Evolutionary conservation across 2,797 vertebrate species (phyloP).

Genomic region (Scyliorhinus canicula): DNA sequence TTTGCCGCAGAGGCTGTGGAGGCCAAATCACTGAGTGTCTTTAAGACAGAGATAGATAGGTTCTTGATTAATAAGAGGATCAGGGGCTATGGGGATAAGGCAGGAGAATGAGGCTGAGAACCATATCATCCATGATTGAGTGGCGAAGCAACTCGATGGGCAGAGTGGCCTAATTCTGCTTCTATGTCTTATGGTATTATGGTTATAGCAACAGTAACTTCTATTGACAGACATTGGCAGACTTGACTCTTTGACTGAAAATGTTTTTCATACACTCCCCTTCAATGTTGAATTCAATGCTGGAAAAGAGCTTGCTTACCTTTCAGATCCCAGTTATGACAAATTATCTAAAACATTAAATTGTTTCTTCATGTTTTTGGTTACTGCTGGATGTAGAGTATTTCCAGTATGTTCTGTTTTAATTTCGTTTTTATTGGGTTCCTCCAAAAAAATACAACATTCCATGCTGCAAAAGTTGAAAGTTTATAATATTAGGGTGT

Average conservation of each 20-base stretch:
- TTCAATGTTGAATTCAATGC: background rate
- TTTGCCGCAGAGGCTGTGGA: too few species aligned
- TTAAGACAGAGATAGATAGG: too few species aligned
- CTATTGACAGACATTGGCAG: conserved; percentile 23
- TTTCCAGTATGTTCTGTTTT: background rate
- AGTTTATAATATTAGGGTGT: background rate
- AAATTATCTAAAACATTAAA: background rate
- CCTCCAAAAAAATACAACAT: background rate
- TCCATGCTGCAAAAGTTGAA: background rate
- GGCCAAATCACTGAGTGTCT: too few species aligned
- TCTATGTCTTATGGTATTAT: too few species aligned
- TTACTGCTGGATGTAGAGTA: background rate
- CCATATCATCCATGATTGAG: too few species aligned
- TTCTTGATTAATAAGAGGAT: too few species aligned
- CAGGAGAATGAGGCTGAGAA: too few species aligned
- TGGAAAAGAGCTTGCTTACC: background rate
- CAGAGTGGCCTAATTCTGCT: too few species aligned
- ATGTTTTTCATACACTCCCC: background rate
- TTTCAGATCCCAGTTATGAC: background rate
- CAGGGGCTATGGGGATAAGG: too few species aligned
- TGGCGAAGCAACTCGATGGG: too few species aligned
- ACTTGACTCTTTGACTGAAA: conserved; percentile 46
- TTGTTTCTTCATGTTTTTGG: background rate
- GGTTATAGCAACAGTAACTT: background rate
- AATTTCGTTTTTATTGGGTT: background rate